Evolutionary conservation across 2,888 invertebrate species (phyloP).

Genomic region (Cosmorhoe ocellata): DNA sequence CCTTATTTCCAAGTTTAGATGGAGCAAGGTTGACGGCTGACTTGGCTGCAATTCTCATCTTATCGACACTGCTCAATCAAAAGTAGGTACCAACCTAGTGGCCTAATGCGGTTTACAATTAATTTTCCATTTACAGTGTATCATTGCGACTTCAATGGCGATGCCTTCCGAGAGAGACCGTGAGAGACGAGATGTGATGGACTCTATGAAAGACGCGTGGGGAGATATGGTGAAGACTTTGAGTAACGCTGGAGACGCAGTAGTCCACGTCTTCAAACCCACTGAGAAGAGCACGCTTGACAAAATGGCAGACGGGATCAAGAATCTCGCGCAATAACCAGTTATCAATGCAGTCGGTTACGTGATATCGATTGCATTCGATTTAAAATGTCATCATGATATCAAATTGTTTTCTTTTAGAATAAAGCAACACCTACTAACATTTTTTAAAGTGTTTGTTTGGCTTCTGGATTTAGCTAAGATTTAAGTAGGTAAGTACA

Average conservation of each 20-base stretch:
- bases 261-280: conserved; percentile 69
- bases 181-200: conserved; percentile 65
- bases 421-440: neutral
- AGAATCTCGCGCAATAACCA: conserved; percentile 50
- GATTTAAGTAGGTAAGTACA: neutral
- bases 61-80: no score
- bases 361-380: conserved; percentile 22
- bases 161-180: conserved; percentile 47
- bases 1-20: no score
- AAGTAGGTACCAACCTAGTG: neutral
- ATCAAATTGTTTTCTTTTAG: conserved; percentile 1
- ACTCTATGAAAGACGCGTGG: conserved; percentile 69
- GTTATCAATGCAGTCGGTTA: conserved; percentile 28
- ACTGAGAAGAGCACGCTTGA: conserved; percentile 65
- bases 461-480: neutral
- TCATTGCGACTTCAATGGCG: conserved; percentile 44
- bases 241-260: conserved; percentile 65
- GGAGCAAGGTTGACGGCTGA: no score
- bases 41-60: no score
- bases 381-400: conserved; percentile 13
- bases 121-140: conserved; percentile 39
- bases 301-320: conserved; percentile 63
- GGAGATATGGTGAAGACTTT: conserved; percentile 61
- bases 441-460: neutral
- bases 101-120: conserved; percentile 12